Conservation (phyloP, 2,888 invertebrate genomes). For the Trichogramma dendrolimi region DNA sequence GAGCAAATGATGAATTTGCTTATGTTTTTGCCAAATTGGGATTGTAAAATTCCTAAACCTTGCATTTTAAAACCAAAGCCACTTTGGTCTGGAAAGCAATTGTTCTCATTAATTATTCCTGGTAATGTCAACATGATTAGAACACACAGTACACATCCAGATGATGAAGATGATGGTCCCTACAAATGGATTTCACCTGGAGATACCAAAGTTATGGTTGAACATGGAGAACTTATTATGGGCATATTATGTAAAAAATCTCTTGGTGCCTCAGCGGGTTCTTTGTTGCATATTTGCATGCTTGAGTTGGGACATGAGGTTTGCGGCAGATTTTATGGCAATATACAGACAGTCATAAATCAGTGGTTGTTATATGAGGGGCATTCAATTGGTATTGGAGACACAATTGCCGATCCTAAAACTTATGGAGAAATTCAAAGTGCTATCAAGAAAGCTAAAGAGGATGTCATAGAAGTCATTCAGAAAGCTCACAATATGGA, state of each 20-base stretch:
- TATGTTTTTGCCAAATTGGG: constrained; percentile 98
- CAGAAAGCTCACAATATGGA: constrained; percentile 99
- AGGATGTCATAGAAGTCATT: constrained; percentile 98
- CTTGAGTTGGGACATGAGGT: constrained; percentile 95
- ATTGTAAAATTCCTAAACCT: constrained; percentile 98
- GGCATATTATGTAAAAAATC: constrained; percentile 98
- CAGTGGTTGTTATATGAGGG: constrained; percentile 96
- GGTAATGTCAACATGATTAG: constrained; percentile 97
- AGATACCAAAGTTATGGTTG: constrained; percentile 97
- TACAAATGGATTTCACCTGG: constrained; percentile 99
- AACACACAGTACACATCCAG: constrained; percentile 98
- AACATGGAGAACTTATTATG: constrained; percentile 95
- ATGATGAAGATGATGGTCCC: constrained; percentile 97
- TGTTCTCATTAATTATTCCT: constrained; percentile 93
- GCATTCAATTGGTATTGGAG: constrained; percentile 95
- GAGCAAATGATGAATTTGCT: constrained; percentile 98
- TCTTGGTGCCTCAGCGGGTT: constrained; percentile 95
- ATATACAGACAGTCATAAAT: constrained; percentile 98
- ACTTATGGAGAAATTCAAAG: constrained; percentile 97
- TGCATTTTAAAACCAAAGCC: constrained; percentile 95
- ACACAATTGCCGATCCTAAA: constrained; percentile 98
- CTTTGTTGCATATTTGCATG: constrained; percentile 94
- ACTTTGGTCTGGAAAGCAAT: constrained; percentile 95
- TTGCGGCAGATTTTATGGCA: constrained; percentile 93
- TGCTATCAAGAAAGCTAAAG: constrained; percentile 97